Percentiles rank a stretch among this genome's conserved stretches.
These are phyloP conservation scores for Ctenoplectra terminalis DNA, from an alignment of 1,140 invertebrate genomes.

Conservation along the genomic window DNA sequence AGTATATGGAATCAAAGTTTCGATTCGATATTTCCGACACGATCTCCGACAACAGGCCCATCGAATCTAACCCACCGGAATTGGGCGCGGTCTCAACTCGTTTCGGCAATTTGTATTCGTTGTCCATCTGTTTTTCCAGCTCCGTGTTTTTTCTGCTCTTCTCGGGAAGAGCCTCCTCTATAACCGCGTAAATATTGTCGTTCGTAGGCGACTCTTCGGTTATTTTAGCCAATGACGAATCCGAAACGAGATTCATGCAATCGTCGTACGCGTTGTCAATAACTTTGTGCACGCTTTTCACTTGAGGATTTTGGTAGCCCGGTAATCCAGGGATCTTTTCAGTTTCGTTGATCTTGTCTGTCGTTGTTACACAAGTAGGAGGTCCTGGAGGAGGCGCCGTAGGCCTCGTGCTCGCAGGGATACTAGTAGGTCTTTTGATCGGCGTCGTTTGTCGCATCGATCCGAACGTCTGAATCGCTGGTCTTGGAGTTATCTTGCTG, in stretches of 20 bases:
- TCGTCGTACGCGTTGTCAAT: constrained; percentile 87
- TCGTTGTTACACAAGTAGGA: constrained; percentile 75
- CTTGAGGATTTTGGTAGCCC: constrained; percentile 83
- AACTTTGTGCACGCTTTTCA: constrained; percentile 51
- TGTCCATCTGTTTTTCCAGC: constrained; percentile 55
- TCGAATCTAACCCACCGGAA: constrained; percentile 83
- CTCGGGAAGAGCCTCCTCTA: constrained; percentile 86
- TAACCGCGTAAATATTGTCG: constrained; percentile 94
- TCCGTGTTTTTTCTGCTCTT: constrained; percentile 64
- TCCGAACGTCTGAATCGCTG: constrained; percentile 89
- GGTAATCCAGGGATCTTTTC: constrained; percentile 80
- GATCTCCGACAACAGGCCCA: constrained; percentile 91
- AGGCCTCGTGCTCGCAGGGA: constrained; percentile 84
- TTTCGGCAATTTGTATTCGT: constrained; percentile 84
- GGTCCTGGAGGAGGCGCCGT: constrained; percentile 87
- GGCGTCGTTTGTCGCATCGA: constrained; percentile 87
- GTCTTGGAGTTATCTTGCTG: constrained; percentile 83
- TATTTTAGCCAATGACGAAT: constrained; percentile 85
- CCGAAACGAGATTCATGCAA: constrained; percentile 87
- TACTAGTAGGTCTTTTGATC: constrained; percentile 87
- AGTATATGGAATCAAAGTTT: constrained; percentile 94
- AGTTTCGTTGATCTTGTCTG: constrained; percentile 73
- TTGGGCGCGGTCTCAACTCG: constrained; percentile 76
- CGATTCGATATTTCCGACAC: constrained; percentile 93
- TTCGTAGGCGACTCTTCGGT: constrained; percentile 85